Conservation (phyloP, 2,888 invertebrate genomes). For the Eumerus sabulonum region DNA sequence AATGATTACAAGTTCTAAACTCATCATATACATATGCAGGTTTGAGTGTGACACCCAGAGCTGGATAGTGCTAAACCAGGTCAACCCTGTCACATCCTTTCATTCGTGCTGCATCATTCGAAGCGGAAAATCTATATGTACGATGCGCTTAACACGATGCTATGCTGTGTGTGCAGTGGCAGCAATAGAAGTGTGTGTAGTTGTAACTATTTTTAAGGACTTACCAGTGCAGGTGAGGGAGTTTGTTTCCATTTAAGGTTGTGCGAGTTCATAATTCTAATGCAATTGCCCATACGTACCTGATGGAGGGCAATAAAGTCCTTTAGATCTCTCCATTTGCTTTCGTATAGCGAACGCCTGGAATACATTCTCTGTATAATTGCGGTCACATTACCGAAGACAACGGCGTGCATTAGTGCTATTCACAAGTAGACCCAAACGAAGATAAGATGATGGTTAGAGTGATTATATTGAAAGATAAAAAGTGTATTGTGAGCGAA, state of each 20-base stretch:
- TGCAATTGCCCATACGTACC: constrained; percentile 74
- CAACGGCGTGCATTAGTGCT: constrained; percentile 99
- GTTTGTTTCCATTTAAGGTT: constrained; percentile 67
- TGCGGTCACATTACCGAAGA: constrained; percentile 98
- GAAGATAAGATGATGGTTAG: constrained; percentile 9
- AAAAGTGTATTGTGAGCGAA: not conserved
- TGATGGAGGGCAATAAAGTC: constrained; percentile 96
- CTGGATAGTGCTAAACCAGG: constrained; percentile 54
- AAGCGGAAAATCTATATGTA: constrained; percentile 59
- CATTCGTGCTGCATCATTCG: constrained; percentile 58
- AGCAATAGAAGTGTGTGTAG: constrained; percentile 30
- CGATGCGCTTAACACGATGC: constrained; percentile 50
- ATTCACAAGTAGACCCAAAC: constrained; percentile 70
- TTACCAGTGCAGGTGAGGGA: constrained; percentile 63
- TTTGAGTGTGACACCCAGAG: constrained; percentile 2
- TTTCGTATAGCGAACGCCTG: constrained; percentile 94
- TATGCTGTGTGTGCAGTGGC: constrained; percentile 6
- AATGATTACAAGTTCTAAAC: constrained; percentile 27
- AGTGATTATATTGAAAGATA: constrained; percentile 5
- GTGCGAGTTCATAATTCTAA: constrained; percentile 68
- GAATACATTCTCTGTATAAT: constrained; percentile 98
- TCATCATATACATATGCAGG: constrained; percentile 23
- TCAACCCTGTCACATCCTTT: constrained; percentile 53
- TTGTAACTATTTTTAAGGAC: constrained; percentile 65
- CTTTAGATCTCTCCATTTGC: constrained; percentile 96